These are phyloP conservation scores for Megaceryle torquata DNA, from an alignment of 2,113 vertebrate species.

Conservation along the genomic window DNA sequence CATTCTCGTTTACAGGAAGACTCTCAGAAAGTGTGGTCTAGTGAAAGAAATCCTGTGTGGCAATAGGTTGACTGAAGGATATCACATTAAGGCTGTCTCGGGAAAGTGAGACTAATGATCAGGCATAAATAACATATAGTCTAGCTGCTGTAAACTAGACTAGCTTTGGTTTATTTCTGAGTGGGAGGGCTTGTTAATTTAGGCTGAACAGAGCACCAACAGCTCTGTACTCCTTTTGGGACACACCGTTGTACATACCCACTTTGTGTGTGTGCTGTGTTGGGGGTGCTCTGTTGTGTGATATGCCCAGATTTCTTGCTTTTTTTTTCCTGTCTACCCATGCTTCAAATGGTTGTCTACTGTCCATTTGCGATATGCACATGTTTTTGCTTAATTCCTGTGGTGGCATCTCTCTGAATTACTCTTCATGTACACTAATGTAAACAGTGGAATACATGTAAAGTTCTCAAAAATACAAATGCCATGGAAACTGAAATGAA, in stretches of 20 bases:
- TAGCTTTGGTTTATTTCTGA: background rate
- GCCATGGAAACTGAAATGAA: background rate
- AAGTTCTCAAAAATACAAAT: background rate
- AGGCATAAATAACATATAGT: background rate
- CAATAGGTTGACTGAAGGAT: background rate
- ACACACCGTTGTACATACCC: fast-evolving
- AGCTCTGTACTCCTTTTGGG: background rate
- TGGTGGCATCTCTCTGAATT: background rate
- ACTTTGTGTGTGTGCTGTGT: fast-evolving
- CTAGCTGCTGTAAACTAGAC: background rate
- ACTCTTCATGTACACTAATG: background rate
- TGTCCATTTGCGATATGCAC: background rate
- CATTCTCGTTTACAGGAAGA: background rate
- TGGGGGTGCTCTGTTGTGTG: too few relatives aligned
- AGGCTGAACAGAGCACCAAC: background rate
- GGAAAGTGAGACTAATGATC: background rate
- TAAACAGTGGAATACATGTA: background rate
- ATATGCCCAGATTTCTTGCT: background rate
- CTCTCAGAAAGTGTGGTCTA: background rate
- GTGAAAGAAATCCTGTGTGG: background rate
- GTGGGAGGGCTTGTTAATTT: background rate
- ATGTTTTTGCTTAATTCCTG: background rate
- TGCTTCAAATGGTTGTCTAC: background rate
- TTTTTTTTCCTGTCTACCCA: background rate
- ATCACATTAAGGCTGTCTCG: background rate